Base-by-base conservation (phyloP, 2,888 invertebrate species). In the Frankliniella fusca region DNA sequence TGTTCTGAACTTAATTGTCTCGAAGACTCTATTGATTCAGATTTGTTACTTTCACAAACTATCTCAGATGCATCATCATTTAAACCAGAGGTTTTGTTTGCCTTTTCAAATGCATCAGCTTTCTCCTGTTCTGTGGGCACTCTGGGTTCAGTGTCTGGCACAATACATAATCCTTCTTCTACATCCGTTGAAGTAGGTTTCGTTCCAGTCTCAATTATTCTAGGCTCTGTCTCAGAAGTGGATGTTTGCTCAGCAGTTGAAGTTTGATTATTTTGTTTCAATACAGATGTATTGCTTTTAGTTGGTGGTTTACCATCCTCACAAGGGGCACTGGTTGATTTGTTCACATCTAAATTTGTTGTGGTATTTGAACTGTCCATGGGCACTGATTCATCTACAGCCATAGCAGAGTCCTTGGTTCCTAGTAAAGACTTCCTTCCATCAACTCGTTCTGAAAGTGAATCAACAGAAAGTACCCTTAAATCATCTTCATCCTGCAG, bases 141-240 rank as follows among this genome's bases (percentile, higher is more conserved):
- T 54, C 28, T 76, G 8, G 80, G 83, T 28, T 88, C 87, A 76
- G 86, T 87, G 81, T 88, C 88, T 20, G 88, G 88, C 81, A 88
- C 87, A 49, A 88, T 88, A 82, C 88, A 88, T 0, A 88, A 84
- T 80, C 88, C 88, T 61, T 88, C 87, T 82, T 88, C 88, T 83
- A 27, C 80, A 80, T 87, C 85, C 48, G 85, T 84, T 81, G 86
- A 84, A 82, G 86, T 86, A 84, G 85, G 85, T 83, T 86, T 86
- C 83, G 86, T 84, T 80, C 84, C 85, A 84, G 83, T 79, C 27
- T 50, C 82, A 15, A 81, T 80, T 20, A 81, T 81, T 79, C 86
- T 86, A 81, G 83, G 8, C 9, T 27, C 27, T 27, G 12, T 12
- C 2, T 76, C 70, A 3, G 8, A n/a, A 12, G 27, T 10, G 27